Conservation (phyloP, 92 coral and sea anemone species). For the Porites evermanni region DNA sequence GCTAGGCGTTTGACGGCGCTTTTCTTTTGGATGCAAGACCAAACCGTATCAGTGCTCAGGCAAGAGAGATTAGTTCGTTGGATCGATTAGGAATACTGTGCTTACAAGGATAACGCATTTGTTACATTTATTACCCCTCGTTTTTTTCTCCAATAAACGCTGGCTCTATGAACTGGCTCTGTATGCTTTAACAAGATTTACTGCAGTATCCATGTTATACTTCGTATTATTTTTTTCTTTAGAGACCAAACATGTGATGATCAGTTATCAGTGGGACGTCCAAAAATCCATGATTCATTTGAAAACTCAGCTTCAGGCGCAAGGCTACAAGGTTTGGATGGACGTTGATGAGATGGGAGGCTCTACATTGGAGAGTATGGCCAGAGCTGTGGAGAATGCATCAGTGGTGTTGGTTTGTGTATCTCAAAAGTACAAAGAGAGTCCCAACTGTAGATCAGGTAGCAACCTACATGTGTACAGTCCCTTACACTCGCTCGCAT, state of each 20-base stretch:
- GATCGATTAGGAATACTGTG: too few relatives aligned
- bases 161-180: too few relatives aligned
- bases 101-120: too few relatives aligned
- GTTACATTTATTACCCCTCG: too few relatives aligned
- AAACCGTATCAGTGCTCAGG: too few relatives aligned
- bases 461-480: neutral
- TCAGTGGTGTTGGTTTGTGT: slow-evolving; percentile 76
- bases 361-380: slow-evolving; percentile 82
- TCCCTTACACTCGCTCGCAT: too few relatives aligned
- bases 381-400: slow-evolving; percentile 76
- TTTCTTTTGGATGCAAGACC: too few relatives aligned
- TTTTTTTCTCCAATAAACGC: too few relatives aligned
- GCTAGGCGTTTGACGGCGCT: too few relatives aligned
- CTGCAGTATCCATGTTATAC: too few relatives aligned
- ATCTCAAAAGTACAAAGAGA: slow-evolving; percentile 82
- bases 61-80: too few relatives aligned
- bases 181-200: too few relatives aligned
- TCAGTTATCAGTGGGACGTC: slow-evolving; percentile 84
- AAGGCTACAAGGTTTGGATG: slow-evolving; percentile 82
- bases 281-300: slow-evolving; percentile 59
- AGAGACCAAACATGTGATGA: slow-evolving; percentile 69
- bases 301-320: slow-evolving; percentile 63
- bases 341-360: slow-evolving; percentile 83
- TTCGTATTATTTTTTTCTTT: neutral
- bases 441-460: slow-evolving; percentile 65